These are phyloP conservation scores for Ameiurus melas DNA, from an alignment of 2,113 vertebrate genomes.

Conservation along the genomic window DNA sequence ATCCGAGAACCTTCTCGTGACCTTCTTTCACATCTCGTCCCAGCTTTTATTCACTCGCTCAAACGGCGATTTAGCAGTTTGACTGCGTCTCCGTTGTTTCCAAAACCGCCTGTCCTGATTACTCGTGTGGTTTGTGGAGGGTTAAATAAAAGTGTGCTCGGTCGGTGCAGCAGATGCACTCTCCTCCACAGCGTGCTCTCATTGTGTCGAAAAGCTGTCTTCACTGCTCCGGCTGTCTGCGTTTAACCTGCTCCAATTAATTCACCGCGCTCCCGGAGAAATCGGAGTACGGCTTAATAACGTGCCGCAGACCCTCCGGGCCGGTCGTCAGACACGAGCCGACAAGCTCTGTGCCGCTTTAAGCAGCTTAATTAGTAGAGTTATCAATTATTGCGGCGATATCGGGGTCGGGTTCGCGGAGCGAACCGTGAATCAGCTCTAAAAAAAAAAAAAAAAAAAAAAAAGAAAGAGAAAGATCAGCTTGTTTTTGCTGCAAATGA, in stretches of 20 bases:
- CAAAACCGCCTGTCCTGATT: conserved; percentile 23
- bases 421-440: conserved; percentile 2
- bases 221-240: conserved; percentile 52
- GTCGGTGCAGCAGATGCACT: conserved; percentile 58
- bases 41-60: background rate
- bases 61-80: background rate
- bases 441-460: background rate
- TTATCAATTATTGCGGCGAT: conserved; percentile 27
- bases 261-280: conserved; percentile 52
- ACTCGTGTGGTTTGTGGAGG: conserved; percentile 29
- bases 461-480: background rate
- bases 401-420: conserved; percentile 18
- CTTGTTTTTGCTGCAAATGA: conserved; percentile 14
- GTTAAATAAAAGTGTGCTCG: conserved; percentile 50
- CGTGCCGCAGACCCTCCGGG: conserved; percentile 16
- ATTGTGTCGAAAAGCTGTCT: conserved; percentile 68
- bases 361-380: conserved; percentile 33
- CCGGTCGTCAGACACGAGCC: background rate
- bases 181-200: conserved; percentile 59
- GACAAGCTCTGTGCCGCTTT: conserved; percentile 19
- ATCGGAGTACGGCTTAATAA: conserved; percentile 44
- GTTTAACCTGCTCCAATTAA: conserved; percentile 67
- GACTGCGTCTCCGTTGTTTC: background rate
- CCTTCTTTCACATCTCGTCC: conserved; percentile 6
- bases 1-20: background rate